These are phyloP conservation scores for Acromyrmex heyeri DNA, from an alignment of 1,140 invertebrate species.

Conservation along the genomic window DNA sequence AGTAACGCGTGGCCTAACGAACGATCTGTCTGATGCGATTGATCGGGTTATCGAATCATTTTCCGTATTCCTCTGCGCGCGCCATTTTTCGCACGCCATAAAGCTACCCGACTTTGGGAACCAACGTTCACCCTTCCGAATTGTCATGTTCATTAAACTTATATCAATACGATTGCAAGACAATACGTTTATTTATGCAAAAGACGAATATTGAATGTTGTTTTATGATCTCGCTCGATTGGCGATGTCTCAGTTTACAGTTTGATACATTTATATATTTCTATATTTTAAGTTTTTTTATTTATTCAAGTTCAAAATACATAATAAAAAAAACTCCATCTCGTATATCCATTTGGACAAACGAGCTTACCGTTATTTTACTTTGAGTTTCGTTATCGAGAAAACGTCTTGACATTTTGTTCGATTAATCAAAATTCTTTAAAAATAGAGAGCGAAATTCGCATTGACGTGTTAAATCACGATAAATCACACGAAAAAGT, in stretches of 20 bases:
- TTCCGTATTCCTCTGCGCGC: slow-evolving; percentile 64
- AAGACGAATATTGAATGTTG: background rate
- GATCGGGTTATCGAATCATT: slow-evolving; percentile 77
- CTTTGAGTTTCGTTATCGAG: background rate
- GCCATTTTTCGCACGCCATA: slow-evolving; percentile 44
- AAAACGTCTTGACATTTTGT: background rate
- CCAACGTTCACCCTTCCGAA: slow-evolving; percentile 14
- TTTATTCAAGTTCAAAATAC: no score
- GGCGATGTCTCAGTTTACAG: background rate
- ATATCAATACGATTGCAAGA: background rate
- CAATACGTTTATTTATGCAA: background rate
- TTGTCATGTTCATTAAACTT: slow-evolving; percentile 30
- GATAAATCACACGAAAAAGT: slow-evolving; percentile 34
- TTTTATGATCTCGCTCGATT: background rate
- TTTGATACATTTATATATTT: background rate
- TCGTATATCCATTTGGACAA: background rate
- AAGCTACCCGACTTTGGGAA: background rate
- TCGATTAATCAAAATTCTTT: background rate
- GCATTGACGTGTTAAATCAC: slow-evolving; percentile 45
- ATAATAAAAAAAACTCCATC: background rate
- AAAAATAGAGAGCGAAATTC: slow-evolving; percentile 9
- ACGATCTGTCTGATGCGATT: slow-evolving; percentile 77
- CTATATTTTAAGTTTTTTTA: background rate
- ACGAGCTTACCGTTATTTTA: background rate
- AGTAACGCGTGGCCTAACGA: slow-evolving; percentile 74